Evolutionary conservation across 2,888 invertebrate genomes (phyloP).

Genomic region (Hypomecis atomaria): DNA sequence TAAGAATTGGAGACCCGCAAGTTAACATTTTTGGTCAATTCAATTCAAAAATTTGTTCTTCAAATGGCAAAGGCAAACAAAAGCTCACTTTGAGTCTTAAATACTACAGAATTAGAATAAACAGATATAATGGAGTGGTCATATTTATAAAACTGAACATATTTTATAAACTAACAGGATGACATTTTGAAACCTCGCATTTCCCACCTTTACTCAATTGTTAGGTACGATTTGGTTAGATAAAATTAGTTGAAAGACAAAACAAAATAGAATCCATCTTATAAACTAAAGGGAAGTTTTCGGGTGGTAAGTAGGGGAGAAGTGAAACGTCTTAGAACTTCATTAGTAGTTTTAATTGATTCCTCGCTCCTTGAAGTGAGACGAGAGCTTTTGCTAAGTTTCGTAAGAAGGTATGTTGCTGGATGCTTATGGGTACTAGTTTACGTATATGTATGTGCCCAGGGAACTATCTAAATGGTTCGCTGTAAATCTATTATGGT

Average conservation of each 20-base stretch:
- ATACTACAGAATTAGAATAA: too few species aligned
- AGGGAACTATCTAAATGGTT: too few species aligned
- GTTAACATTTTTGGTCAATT: too few species aligned
- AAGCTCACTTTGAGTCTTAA: too few species aligned
- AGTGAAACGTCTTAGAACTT: conserved; percentile 68
- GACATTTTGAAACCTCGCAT: too few species aligned
- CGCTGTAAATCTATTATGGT: too few species aligned
- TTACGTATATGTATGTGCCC: conserved; percentile 25
- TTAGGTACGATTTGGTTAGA: neutral
- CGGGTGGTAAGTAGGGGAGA: conserved; percentile 53
- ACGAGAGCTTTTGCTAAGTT: conserved; percentile 58
- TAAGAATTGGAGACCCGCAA: too few species aligned
- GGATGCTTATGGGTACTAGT: neutral
- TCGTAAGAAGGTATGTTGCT: conserved; percentile 40
- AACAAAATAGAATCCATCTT: conserved; percentile 55
- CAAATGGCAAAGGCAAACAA: too few species aligned
- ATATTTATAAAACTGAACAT: too few species aligned
- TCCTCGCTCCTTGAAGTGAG: conserved; percentile 65
- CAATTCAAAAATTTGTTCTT: too few species aligned
- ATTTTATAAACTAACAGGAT: too few species aligned
- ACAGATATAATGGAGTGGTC: too few species aligned
- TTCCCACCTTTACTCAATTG: neutral
- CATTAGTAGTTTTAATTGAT: conserved; percentile 77
- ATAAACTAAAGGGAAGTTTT: conserved; percentile 59
- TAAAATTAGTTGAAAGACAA: conserved; percentile 46